Conservation (phyloP, 2,797 vertebrate genomes). For the Okamejei kenojei region DNA sequence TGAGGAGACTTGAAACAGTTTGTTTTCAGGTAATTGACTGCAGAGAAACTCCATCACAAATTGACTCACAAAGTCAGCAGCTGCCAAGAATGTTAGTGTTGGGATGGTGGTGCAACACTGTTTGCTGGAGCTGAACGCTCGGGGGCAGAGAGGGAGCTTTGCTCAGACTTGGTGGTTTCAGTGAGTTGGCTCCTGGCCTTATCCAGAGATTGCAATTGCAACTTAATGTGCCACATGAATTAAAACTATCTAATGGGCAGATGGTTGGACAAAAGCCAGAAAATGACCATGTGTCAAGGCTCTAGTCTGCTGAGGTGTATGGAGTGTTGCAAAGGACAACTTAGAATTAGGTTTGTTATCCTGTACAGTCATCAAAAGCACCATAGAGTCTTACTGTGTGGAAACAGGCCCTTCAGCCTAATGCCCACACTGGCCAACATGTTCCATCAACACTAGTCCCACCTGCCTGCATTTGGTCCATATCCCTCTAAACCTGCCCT, state of each 20-base stretch:
- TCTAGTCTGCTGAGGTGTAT: not conserved
- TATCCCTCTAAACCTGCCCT: too few relatives aligned
- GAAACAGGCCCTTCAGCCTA: too few relatives aligned
- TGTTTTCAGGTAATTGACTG: not conserved
- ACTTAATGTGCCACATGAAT: not conserved
- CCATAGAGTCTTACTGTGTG: too few relatives aligned
- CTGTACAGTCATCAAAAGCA: not conserved
- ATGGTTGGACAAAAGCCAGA: too few relatives aligned
- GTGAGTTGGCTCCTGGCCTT: not conserved
- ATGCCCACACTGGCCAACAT: too few relatives aligned
- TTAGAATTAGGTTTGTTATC: not conserved
- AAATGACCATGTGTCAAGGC: too few relatives aligned
- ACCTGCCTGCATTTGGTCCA: too few relatives aligned
- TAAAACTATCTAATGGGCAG: not conserved
- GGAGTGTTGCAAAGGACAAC: too few relatives aligned
- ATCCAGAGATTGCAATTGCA: not conserved
- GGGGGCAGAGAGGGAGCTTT: not conserved
- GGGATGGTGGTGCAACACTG: not conserved
- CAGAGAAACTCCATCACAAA: not conserved
- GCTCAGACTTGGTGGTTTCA: not conserved
- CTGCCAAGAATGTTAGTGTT: not conserved
- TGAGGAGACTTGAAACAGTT: not conserved
- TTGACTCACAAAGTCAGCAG: not conserved
- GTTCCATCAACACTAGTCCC: too few relatives aligned
- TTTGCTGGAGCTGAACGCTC: not conserved